Base-by-base conservation (phyloP, 2,113 vertebrate genomes). In the Neomonachus schauinslandi region DNA sequence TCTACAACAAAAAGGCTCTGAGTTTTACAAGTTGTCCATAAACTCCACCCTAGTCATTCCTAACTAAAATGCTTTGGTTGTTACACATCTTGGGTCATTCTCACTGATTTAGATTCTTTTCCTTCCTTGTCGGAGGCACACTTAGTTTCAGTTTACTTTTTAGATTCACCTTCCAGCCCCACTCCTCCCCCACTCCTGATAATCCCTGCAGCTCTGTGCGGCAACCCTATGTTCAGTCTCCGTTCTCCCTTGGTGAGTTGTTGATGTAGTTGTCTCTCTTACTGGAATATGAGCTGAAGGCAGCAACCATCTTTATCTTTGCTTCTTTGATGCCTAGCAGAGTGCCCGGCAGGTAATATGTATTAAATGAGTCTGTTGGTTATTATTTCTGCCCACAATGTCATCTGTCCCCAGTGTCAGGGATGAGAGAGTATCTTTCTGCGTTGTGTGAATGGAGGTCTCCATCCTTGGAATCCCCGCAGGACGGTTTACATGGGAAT, bases 21-120 rank as follows among this genome's bases (percentile, higher is more conserved):
- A 88, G 36, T 92, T 71, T 88, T 79, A 81, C 36, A 90, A 46
- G 51, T 72, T 97, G 79, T 63, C 87, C 36, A 7, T 76, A 85
- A 82, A 79, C 82, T 79, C 57, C 42, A 76, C 42, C 33, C 2
- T 31, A 46, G 7, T 42, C 8, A 11, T 87, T 93, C 80, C 63
- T 91, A 42, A 53, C 71, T 81, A 46, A 69, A 49, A 36, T 77
- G 24, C 13, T 72, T 72, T 91, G n/a, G 22, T 83, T 7, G 1
- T 31, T 79, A 46, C 39, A 12, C 7, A 13, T 81, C 51, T 53
- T 46, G 13, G 81, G n/a, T 89, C n/a, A 74, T 11, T 89, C 21
- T 5, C 36, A 84, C 42, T 74, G 67, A 39, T 31, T 36, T 84
- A 36, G 76, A 69, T 36, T 80, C 13, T 55, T 89, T 82, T 89